Conservation (phyloP, 2,888 invertebrate genomes). For the Trissoscelio sp. region DNA sequence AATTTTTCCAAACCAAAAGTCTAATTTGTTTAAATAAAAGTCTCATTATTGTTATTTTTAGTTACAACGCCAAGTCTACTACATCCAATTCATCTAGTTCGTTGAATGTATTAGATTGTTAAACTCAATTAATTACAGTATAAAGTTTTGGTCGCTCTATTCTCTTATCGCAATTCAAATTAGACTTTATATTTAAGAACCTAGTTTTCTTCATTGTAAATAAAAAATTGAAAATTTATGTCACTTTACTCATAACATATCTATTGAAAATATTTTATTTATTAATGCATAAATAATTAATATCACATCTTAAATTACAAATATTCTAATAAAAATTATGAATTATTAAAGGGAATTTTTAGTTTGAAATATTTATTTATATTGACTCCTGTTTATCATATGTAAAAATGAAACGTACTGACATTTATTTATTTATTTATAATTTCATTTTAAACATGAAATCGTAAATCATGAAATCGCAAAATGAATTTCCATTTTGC, state of each 20-base stretch:
- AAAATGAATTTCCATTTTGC: too few relatives aligned
- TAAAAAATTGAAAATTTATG: neutral
- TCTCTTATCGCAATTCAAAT: neutral
- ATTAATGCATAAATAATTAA: too few relatives aligned
- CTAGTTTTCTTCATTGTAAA: neutral
- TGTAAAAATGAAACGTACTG: too few relatives aligned
- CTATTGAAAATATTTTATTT: too few relatives aligned
- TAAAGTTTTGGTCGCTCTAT: neutral
- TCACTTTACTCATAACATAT: neutral
- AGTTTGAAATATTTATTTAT: too few relatives aligned
- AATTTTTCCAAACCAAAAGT: constrained; percentile 40
- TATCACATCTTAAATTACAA: too few relatives aligned
- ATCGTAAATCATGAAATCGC: too few relatives aligned
- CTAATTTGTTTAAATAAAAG: constrained; percentile 46
- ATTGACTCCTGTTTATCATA: too few relatives aligned
- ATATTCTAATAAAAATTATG: too few relatives aligned
- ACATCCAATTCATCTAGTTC: constrained; percentile 32
- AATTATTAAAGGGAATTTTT: too few relatives aligned
- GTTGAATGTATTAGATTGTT: constrained; percentile 25
- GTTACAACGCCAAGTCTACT: neutral
- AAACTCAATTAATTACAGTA: constrained; percentile 22
- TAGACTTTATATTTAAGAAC: neutral
- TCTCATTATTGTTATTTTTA: constrained; percentile 34
- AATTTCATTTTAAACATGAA: too few relatives aligned
- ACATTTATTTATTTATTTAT: too few relatives aligned